phyloP scores from a whole-genome alignment of 2,888 invertebrate species.

The Sarcophaga subvicina region DNA sequence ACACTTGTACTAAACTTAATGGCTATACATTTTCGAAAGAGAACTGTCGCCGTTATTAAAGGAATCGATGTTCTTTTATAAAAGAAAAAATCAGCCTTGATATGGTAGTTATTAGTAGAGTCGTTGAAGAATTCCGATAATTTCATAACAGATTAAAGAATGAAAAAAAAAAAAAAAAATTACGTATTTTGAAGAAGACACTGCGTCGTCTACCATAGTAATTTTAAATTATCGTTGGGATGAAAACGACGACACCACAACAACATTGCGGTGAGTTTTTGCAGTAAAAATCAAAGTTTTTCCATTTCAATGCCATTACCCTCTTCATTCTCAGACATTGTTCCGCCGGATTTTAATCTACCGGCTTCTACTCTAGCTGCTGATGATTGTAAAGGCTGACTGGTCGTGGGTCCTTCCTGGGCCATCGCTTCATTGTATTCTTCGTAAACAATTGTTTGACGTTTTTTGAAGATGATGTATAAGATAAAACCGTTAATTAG shows the following conservation, averaged over 20 bases:
- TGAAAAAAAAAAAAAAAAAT: too few relatives aligned
- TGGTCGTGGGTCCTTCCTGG: slow-evolving; percentile 36
- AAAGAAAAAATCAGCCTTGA: not conserved
- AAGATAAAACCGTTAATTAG: slow-evolving; percentile 75
- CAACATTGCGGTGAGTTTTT: not conserved
- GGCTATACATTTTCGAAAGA: not conserved
- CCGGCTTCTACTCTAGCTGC: not conserved
- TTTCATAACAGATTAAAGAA: too few relatives aligned
- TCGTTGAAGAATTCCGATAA: too few relatives aligned
- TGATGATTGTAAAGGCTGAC: slow-evolving; percentile 28
- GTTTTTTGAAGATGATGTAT: slow-evolving; percentile 73
- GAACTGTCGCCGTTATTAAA: too few relatives aligned
- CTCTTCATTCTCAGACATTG: slow-evolving; percentile 37
- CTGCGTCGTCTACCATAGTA: too few relatives aligned
- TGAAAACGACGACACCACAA: not conserved
- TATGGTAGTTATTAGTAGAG: not conserved
- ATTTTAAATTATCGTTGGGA: slow-evolving; percentile 10
- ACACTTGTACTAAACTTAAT: not conserved
- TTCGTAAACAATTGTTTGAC: slow-evolving; percentile 69
- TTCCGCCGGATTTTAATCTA: not conserved
- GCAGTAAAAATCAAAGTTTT: slow-evolving; percentile 68
- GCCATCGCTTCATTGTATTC: slow-evolving; percentile 32
- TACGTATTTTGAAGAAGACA: too few relatives aligned
- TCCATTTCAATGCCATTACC: slow-evolving; percentile 76
- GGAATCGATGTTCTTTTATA: too few relatives aligned